A percentile compares a stretch with the other conserved stretches of the same genome.
Conservation (phyloP, 1,140 invertebrate genomes). For the Amyelois transitella region DNA sequence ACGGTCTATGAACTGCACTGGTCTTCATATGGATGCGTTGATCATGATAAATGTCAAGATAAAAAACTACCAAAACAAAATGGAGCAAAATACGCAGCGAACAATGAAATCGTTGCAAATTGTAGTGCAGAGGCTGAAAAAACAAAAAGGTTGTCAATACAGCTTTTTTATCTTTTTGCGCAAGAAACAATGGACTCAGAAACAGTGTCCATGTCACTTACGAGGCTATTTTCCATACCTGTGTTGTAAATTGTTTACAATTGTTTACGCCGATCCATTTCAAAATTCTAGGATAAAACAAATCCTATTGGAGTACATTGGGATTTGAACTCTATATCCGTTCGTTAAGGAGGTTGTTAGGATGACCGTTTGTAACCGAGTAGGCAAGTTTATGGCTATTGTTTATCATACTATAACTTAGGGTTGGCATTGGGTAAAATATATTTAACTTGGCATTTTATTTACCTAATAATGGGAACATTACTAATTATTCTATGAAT, state of each 20-base stretch:
- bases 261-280: background rate
- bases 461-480: no score
- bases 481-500: no score
- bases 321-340: background rate
- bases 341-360: background rate
- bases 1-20: no score
- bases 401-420: background rate
- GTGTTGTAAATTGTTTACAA: slow-evolving; percentile 7
- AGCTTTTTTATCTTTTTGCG: background rate
- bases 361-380: background rate
- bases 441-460: no score
- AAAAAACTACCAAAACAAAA: background rate
- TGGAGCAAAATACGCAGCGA: background rate
- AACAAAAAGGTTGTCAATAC: background rate
- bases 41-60: background rate
- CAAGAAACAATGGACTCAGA: slow-evolving; percentile 12
- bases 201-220: slow-evolving; percentile 16
- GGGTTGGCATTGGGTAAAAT: background rate
- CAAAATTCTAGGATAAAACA: background rate
- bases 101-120: background rate
- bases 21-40: no score
- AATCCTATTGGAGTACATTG: background rate
- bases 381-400: background rate
- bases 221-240: slow-evolving; percentile 13
- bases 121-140: background rate